phyloP scores from a whole-genome alignment of 2,888 invertebrate species.

The Sarcophaga subvicina region DNA sequence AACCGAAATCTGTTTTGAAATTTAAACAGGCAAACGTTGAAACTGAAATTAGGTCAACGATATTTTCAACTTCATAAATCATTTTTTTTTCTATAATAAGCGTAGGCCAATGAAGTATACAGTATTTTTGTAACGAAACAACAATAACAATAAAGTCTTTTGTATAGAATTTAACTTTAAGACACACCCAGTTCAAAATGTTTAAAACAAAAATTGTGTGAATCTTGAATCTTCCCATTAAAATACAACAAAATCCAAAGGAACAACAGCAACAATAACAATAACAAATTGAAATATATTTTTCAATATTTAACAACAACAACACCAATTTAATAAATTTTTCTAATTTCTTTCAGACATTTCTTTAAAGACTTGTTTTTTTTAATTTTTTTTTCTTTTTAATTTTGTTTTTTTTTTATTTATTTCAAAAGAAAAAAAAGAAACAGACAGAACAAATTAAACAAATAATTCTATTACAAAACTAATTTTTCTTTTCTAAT shows the following conservation, averaged over 20 bases:
- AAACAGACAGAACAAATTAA: conserved; percentile 54
- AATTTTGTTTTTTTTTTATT: neutral
- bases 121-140: conserved; percentile 21
- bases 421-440: conserved; percentile 3
- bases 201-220: conserved; percentile 56
- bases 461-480: conserved; percentile 72
- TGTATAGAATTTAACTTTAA: conserved; percentile 64
- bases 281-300: conserved; percentile 46
- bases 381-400: neutral
- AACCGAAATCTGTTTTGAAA: neutral
- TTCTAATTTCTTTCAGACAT: conserved; percentile 6
- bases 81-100: neutral
- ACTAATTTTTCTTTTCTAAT: conserved; percentile 73
- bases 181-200: conserved; percentile 82
- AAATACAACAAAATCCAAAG: conserved; percentile 29
- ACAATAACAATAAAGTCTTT: conserved; percentile 64
- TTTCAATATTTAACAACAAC: neutral
- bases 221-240: neutral
- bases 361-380: neutral
- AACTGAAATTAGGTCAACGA: neutral
- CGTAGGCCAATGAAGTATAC: neutral
- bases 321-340: conserved; percentile 13
- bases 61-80: neutral
- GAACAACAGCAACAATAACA: conserved; percentile 55
- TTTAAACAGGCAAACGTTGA: neutral